phyloP scores from a whole-genome alignment of 2,888 invertebrate species.

The Macrosiphum euphorbiae region DNA sequence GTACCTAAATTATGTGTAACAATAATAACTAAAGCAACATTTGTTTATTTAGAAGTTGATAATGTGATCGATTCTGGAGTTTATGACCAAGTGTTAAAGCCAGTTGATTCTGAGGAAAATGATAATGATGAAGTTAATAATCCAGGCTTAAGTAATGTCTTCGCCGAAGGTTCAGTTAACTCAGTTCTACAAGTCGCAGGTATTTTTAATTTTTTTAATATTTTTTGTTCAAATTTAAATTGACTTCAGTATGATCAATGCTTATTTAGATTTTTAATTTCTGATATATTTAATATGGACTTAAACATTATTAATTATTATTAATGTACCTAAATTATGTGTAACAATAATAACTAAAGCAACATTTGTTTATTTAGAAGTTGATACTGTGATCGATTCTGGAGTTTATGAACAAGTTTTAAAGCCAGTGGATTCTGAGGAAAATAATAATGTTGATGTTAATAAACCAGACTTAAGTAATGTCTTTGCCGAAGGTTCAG shows the following conservation, averaged over 20 bases:
- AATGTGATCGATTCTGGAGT: neutral
- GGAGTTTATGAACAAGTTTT: neutral
- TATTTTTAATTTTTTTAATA: too few species aligned
- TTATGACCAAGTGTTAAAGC: neutral
- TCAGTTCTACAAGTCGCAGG: neutral
- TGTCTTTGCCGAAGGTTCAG: neutral
- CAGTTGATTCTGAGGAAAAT: neutral
- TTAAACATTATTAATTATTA: too few species aligned
- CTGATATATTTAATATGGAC: too few species aligned
- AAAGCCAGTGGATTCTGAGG: neutral
- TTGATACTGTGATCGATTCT: neutral
- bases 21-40: neutral
- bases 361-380: neutral
- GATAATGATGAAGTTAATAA: neutral
- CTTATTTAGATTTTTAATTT: too few species aligned
- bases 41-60: neutral
- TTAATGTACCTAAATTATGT: too few species aligned
- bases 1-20: too few species aligned
- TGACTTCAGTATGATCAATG: too few species aligned
- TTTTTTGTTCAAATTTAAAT: too few species aligned
- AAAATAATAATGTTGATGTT: neutral
- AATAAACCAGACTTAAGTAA: neutral
- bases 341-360: too few species aligned
- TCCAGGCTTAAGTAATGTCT: neutral
- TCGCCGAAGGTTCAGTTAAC: neutral